Evolutionary conservation across 2,113 vertebrate species (phyloP).

Genomic region (Pardalotus punctatus): DNA sequence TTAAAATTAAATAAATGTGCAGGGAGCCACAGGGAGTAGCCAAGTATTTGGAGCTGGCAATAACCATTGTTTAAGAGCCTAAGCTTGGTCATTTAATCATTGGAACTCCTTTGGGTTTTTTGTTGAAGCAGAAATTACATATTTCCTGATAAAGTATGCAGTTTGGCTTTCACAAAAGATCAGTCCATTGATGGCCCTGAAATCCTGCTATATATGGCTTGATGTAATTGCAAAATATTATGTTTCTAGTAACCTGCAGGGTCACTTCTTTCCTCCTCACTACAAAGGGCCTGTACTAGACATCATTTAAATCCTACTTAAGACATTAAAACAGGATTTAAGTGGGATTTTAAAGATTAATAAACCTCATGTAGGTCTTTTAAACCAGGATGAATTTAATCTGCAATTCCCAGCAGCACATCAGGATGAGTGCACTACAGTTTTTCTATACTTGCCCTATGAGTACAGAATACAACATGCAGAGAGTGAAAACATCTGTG

Average conservation of each 20-base stretch:
- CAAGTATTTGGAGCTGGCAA: neutral
- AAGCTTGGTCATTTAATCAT: neutral
- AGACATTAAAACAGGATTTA: neutral
- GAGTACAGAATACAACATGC: neutral
- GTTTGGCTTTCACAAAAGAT: neutral
- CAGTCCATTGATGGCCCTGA: neutral
- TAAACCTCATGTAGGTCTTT: neutral
- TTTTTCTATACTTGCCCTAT: neutral
- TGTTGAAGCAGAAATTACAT: neutral
- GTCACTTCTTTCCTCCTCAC: neutral
- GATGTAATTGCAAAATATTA: neutral
- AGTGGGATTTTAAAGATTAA: neutral
- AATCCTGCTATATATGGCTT: neutral
- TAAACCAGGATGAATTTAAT: neutral
- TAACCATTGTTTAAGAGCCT: neutral
- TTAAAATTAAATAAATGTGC: neutral
- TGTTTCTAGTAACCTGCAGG: neutral
- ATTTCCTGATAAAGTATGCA: neutral
- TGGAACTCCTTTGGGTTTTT: neutral
- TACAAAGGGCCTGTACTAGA: neutral
- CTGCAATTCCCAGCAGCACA: neutral
- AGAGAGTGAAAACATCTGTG: neutral
- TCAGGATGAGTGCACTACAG: neutral
- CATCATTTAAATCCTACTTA: neutral
- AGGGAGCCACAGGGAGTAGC: neutral